Evolutionary conservation across 2,888 invertebrate genomes (phyloP).

Genomic region (Cerastis leucographa): DNA sequence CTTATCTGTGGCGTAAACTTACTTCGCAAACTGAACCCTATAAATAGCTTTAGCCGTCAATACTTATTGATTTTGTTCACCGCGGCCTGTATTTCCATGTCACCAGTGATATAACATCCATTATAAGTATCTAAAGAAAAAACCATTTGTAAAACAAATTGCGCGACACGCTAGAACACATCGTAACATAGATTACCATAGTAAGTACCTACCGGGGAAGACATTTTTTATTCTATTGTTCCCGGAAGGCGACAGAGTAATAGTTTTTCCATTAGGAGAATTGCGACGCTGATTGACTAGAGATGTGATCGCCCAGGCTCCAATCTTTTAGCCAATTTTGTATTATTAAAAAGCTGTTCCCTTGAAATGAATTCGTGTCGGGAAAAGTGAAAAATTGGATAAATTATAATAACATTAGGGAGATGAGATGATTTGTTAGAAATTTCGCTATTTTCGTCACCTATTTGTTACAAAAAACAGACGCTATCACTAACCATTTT

Average conservation of each 20-base stretch:
- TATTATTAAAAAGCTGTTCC: conserved; percentile 50
- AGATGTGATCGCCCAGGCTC: conserved; percentile 62
- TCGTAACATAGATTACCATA: conserved; percentile 77
- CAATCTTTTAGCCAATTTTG: conserved; percentile 55
- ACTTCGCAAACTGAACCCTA: conserved; percentile 7
- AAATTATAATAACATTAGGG: conserved; percentile 43
- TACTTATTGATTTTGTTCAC: conserved; percentile 34
- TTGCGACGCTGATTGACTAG: conserved; percentile 73
- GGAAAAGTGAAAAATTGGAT: conserved; percentile 48
- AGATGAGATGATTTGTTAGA: conserved; percentile 16
- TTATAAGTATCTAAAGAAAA: conserved; percentile 46
- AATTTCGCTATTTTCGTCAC: conserved; percentile 10
- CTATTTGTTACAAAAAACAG: conserved; percentile 13
- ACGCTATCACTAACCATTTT: not conserved
- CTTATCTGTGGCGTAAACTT: conserved; percentile 18
- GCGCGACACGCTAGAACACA: conserved; percentile 71
- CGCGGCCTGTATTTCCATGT: conserved; percentile 14
- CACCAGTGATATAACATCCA: conserved; percentile 22
- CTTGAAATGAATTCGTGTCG: conserved; percentile 44
- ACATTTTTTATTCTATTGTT: conserved; percentile 73
- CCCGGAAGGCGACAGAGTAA: conserved; percentile 72
- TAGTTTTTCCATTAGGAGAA: conserved; percentile 80
- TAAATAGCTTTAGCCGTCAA: conserved; percentile 25
- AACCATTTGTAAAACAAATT: conserved; percentile 78
- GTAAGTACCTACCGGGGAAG: conserved; percentile 58